phyloP scores from a whole-genome alignment of 2,797 vertebrate genomes.

The Chaenodraco wilsoni region DNA sequence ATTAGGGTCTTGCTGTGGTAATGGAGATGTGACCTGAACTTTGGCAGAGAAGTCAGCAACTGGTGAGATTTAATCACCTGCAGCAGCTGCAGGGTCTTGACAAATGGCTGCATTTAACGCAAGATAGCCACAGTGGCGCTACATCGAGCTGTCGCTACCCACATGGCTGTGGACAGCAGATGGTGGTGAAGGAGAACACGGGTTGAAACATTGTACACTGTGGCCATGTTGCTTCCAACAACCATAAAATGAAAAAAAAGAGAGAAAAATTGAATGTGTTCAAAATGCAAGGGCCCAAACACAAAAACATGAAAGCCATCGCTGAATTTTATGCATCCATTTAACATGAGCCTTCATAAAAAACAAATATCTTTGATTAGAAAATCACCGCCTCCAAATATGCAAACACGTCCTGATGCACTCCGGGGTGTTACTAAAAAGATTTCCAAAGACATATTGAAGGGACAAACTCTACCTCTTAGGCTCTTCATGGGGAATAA shows the following conservation, averaged over 20 bases:
- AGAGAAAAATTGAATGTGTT: neutral
- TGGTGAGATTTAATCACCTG: constrained; percentile 60
- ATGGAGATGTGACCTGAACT: constrained; percentile 57
- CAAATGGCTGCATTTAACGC: constrained; percentile 31
- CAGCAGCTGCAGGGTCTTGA: constrained; percentile 58
- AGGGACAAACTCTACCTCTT: constrained; percentile 38
- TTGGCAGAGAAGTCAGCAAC: constrained; percentile 59
- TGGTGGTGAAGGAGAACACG: neutral
- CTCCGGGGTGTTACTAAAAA: constrained; percentile 34
- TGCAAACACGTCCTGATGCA: constrained; percentile 14
- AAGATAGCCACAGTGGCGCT: neutral
- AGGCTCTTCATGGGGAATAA: constrained; percentile 27
- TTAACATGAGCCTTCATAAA: neutral
- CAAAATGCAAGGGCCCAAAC: neutral
- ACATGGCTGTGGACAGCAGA: neutral
- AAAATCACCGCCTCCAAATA: neutral
- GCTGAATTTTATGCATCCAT: neutral
- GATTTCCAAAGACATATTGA: constrained; percentile 50
- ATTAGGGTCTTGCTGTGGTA: constrained; percentile 54
- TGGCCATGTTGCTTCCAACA: neutral
- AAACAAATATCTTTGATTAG: neutral
- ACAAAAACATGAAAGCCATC: neutral
- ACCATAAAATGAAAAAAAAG: no score
- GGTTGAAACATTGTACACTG: neutral
- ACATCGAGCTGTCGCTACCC: neutral